Conservation (phyloP, 2,888 invertebrate genomes). For the Germaria angustata region DNA sequence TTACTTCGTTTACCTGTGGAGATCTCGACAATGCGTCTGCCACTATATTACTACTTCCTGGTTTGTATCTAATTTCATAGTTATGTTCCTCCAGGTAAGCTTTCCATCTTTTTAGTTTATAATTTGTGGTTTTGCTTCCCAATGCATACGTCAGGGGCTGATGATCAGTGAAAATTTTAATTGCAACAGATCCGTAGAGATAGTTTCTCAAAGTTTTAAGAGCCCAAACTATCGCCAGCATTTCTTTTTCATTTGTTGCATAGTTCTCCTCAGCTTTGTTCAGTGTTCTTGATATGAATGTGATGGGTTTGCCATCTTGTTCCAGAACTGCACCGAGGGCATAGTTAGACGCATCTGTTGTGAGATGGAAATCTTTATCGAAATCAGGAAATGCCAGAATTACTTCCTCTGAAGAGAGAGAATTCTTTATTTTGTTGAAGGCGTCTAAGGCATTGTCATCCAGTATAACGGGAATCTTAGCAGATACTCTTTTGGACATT, state of each 20-base stretch:
- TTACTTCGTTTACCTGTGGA: no score
- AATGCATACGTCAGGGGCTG: no score
- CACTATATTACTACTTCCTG: conserved; percentile 14
- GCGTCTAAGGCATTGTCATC: background rate
- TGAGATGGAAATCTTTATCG: conserved; percentile 25
- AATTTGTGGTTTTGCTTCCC: no score
- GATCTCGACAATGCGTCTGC: conserved; percentile 20
- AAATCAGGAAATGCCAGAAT: conserved; percentile 12
- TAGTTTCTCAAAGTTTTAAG: no score
- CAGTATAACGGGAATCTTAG: background rate
- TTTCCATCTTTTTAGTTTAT: no score
- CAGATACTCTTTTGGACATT: background rate
- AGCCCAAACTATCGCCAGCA: no score
- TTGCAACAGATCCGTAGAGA: no score
- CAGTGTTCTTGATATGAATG: conserved; percentile 44
- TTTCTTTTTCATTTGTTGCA: no score
- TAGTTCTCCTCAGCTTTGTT: conserved; percentile 40
- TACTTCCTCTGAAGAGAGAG: conserved; percentile 5
- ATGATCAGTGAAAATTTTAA: no score
- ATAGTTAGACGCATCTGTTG: conserved; percentile 22
- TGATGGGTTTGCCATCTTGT: conserved; percentile 40
- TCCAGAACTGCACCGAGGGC: conserved; percentile 15
- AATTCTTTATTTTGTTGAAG: conserved; percentile 2
- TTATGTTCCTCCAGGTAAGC: no score
- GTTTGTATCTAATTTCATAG: conserved; percentile 33